Conservation (phyloP, 2,888 invertebrate species). For the Caradrina kadenii region DNA sequence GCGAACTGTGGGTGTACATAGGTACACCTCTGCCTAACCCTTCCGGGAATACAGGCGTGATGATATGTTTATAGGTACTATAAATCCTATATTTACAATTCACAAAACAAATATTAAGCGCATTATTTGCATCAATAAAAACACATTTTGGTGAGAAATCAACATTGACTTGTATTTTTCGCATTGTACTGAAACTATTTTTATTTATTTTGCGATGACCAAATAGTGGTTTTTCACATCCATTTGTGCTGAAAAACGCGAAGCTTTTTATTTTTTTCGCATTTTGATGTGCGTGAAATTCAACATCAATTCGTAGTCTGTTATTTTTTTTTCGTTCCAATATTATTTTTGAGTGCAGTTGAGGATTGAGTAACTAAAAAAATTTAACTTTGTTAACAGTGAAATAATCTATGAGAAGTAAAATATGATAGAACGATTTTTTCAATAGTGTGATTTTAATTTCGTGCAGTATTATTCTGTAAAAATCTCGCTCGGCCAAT, state of each 20-base stretch:
- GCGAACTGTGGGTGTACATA: too few species aligned
- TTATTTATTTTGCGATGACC: conserved; percentile 24
- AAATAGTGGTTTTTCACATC: conserved; percentile 19
- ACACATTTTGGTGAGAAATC: conserved; percentile 6
- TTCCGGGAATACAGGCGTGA: too few species aligned
- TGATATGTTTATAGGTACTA: too few species aligned
- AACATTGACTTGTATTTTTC: conserved; percentile 23
- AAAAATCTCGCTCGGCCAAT: too few species aligned
- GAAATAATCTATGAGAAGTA: neutral
- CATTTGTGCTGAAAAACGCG: conserved; percentile 29
- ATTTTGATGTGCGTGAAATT: conserved; percentile 43
- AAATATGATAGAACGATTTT: neutral
- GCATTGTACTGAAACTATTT: conserved; percentile 28
- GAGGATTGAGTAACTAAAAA: neutral
- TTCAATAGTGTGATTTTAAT: too few species aligned
- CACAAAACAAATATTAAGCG: too few species aligned
- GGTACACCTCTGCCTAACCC: too few species aligned
- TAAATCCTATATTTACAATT: too few species aligned
- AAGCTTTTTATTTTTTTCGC: conserved; percentile 16
- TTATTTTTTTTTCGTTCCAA: conserved; percentile 31
- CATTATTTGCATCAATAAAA: too few species aligned
- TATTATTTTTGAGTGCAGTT: conserved; percentile 30
- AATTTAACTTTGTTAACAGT: neutral
- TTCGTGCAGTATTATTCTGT: too few species aligned
- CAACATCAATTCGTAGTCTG: conserved; percentile 46